Base-by-base conservation (phyloP, 2,888 invertebrate genomes). In the Holacanthella duospinosa region DNA sequence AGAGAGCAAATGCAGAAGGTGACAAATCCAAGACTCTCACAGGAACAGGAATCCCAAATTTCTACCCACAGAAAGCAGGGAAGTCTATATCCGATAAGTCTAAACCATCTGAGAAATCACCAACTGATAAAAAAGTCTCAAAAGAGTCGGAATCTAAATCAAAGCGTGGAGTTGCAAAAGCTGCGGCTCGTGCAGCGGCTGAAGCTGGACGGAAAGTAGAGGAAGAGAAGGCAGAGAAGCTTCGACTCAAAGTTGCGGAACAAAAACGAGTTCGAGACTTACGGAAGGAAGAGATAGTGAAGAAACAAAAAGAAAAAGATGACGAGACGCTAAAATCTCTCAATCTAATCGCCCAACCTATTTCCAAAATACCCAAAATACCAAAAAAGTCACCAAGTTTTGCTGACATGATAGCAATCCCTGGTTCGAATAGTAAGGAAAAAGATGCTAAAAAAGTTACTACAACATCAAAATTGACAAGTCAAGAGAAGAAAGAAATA, bases 251-350 rank as follows among this genome's bases (percentile, higher is more conserved):
- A 71, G 68, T 74, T 62, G 64, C 71, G 68, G 71, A 74, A 65
- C 69, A 75, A 69, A 73, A 75, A 73, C 74, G 78, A 75, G 61
- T 77, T 75, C 66, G 78, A 76, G 69, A 78, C 74, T 71, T 76
- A 68, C 75, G 79, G 77, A 77, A 81, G 67, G 78, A 74, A 65
- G 67, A 71, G 21, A 59, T 66, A 62, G 68, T 66, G 60, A 69
- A 67, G 62, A 70, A 70, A 68, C 65, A 66, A 68, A 68, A 80
- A 27, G 86, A 87, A 66, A 87, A 86, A 75, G 83, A 86, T 73
- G 85, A 84, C 74, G 84, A 83, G 29, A 84, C 84, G 12, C 79
- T 86, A 55, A 83, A 85, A 63, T 66, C 68, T 29, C 57, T 73
- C 6, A 72, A 71, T 53, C 60, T 70, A 16, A 54, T 53, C 1